Conservation (phyloP, 1,140 invertebrate genomes). For the Helicoverpa zea region DNA sequence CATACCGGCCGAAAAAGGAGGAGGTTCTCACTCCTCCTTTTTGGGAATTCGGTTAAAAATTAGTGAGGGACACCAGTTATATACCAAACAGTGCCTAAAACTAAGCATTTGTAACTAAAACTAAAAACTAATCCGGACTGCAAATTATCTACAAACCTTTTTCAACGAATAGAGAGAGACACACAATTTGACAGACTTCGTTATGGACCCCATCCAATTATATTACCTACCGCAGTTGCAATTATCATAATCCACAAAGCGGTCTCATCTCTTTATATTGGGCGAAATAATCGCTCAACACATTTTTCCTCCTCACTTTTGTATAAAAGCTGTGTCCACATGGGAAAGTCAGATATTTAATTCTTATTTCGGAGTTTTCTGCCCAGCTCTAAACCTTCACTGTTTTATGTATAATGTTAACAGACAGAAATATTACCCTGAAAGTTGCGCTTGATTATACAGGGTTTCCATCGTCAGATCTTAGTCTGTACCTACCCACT, state of each 20-base stretch:
- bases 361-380: background rate
- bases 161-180: background rate
- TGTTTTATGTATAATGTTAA: too few species aligned
- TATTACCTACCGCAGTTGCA: background rate
- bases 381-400: background rate
- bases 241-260: conserved; percentile 34
- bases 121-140: background rate
- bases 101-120: too few species aligned
- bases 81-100: too few species aligned
- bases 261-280: conserved; percentile 13
- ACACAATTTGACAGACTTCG: background rate
- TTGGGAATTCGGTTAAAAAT: too few species aligned
- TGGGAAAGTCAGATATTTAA: background rate
- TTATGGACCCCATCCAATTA: conserved; percentile 10
- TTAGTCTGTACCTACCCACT: too few species aligned
- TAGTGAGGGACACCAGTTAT: too few species aligned
- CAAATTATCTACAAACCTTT: background rate
- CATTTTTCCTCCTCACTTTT: conserved; percentile 29
- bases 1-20: too few species aligned
- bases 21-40: too few species aligned
- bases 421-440: too few species aligned
- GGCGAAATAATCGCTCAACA: conserved; percentile 11
- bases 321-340: background rate
- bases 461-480: too few species aligned
- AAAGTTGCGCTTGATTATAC: too few species aligned